Conservation (phyloP, 2,113 vertebrate species). For the Axis porcinus region DNA sequence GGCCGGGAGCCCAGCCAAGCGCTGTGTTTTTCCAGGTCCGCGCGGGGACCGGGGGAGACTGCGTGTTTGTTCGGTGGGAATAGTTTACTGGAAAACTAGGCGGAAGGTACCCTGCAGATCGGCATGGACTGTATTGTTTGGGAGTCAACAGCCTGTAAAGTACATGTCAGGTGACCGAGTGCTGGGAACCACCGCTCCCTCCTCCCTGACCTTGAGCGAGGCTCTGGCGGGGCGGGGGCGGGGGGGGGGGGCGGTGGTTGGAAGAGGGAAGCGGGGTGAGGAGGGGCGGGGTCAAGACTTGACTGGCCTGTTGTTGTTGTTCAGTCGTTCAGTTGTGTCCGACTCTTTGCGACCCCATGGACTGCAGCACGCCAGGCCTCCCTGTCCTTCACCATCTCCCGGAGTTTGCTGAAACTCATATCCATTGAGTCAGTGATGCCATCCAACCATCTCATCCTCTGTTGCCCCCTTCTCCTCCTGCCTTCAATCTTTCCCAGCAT, state of each 20-base stretch:
- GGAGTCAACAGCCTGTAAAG: slow-evolving; percentile 16
- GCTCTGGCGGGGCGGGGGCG: background rate
- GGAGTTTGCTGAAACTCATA: background rate
- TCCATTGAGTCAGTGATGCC: background rate
- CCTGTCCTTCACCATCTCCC: background rate
- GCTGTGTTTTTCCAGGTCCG: slow-evolving; percentile 64
- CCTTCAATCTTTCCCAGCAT: background rate
- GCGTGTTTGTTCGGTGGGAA: slow-evolving; percentile 33
- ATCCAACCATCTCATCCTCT: background rate
- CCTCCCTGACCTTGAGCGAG: background rate
- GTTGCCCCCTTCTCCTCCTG: background rate
- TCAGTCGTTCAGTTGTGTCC: background rate
- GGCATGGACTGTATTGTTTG: slow-evolving; percentile 48
- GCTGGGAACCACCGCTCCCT: background rate
- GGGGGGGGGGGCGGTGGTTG: no score
- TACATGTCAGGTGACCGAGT: slow-evolving; percentile 31
- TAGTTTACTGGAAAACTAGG: slow-evolving; percentile 39
- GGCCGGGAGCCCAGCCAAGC: slow-evolving; percentile 20
- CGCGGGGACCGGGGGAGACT: slow-evolving; percentile 11
- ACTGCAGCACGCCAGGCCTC: background rate
- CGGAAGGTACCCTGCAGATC: slow-evolving; percentile 22
- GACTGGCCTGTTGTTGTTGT: background rate
- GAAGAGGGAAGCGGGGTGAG: background rate
- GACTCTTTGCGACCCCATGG: background rate
- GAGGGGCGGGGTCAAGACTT: background rate